phyloP scores from a whole-genome alignment of 2,113 vertebrate species.

The Rhabdomys dilectus region DNA sequence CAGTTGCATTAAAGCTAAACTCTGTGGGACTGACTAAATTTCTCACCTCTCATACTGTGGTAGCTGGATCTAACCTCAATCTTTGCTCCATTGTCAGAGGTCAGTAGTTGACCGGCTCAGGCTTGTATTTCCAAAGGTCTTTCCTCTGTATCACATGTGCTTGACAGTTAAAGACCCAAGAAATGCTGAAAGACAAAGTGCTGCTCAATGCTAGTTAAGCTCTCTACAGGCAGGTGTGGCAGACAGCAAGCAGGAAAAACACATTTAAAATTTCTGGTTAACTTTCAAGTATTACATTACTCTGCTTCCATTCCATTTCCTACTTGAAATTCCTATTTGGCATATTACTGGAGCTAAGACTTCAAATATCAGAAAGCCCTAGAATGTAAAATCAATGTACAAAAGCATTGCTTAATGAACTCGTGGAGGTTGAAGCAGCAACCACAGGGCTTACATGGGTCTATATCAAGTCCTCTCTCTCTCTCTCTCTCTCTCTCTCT shows the following conservation, averaged over 20 bases:
- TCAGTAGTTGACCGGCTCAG: not conserved
- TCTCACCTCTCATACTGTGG: not conserved
- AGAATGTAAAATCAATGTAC: not conserved
- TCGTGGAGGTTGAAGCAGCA: not conserved
- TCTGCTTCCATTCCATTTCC: constrained; percentile 39
- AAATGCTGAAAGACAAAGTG: not conserved
- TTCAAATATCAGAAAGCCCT: not conserved
- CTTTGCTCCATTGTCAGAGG: not conserved
- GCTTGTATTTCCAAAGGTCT: not conserved
- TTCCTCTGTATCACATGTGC: not conserved
- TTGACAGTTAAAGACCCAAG: not conserved
- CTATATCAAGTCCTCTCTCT: not conserved
- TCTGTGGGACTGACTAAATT: not conserved
- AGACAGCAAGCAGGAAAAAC: not conserved
- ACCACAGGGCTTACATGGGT: not conserved
- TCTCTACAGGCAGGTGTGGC: not conserved
- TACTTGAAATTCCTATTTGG: not conserved
- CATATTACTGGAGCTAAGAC: not conserved
- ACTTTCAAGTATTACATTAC: not conserved
- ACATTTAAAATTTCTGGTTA: not conserved
- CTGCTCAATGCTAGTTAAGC: not conserved
- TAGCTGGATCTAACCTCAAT: not conserved
- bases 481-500: too few species aligned
- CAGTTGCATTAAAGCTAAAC: not conserved
- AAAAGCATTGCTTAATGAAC: not conserved